Conservation (phyloP, 2,888 invertebrate species). For the Drosophila trichaetosa region DNA sequence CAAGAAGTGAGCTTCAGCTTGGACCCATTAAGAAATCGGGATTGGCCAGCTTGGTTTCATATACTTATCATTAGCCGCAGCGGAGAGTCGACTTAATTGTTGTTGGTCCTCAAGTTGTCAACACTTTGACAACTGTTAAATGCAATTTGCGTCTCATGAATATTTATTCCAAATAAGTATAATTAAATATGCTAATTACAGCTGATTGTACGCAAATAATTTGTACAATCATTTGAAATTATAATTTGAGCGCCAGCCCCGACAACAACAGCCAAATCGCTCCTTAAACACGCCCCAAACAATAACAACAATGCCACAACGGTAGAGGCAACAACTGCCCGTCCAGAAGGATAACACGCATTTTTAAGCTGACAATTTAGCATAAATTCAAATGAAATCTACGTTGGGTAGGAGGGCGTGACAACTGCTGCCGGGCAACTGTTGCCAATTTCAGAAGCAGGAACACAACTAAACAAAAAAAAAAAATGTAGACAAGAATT, state of each 20-base stretch:
- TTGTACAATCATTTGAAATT: constrained; percentile 79
- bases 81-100: constrained; percentile 47
- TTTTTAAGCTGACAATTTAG: constrained; percentile 72
- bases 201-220: constrained; percentile 76
- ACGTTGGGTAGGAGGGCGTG: constrained; percentile 16
- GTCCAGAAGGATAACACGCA: constrained; percentile 74
- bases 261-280: constrained; percentile 28
- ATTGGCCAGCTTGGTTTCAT: constrained; percentile 4
- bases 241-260: constrained; percentile 52
- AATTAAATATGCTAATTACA: constrained; percentile 79
- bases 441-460: constrained; percentile 63
- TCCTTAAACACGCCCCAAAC: constrained; percentile 30
- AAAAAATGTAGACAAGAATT: constrained; percentile 57
- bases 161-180: constrained; percentile 71
- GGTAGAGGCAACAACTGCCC: constrained; percentile 32
- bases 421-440: constrained; percentile 57
- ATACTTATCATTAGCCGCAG: constrained; percentile 48
- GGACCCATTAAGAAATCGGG: constrained; percentile 16
- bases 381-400: constrained; percentile 76
- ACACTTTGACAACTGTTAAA: constrained; percentile 60
- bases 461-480: constrained; percentile 17
- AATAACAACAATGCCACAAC: constrained; percentile 18
- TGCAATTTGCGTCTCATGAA: constrained; percentile 72
- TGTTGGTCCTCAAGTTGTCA: constrained; percentile 56
- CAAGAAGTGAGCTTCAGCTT: background rate